Percentiles rank a stretch among this genome's conserved stretches.
Evolutionary conservation across 2,888 invertebrate species (phyloP).

Genomic region (Tenthredo mesomela): DNA sequence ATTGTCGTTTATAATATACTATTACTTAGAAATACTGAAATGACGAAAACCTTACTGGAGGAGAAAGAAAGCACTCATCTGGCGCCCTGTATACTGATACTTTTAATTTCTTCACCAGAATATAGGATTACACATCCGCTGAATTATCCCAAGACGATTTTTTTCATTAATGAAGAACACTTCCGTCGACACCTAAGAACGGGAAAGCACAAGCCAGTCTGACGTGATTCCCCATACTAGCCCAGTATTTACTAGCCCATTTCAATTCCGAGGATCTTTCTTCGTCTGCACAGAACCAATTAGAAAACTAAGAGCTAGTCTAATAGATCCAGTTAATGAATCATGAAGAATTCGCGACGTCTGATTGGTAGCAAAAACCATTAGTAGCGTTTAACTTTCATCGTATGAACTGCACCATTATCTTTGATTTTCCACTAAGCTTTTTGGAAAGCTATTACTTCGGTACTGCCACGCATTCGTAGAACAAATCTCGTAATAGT

Average conservation of each 20-base stretch:
- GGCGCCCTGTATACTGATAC: not conserved
- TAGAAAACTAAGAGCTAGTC: not conserved
- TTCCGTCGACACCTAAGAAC: not conserved
- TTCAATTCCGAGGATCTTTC: not conserved
- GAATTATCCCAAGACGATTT: not conserved
- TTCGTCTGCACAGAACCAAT: not conserved
- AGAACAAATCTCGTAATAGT: not conserved
- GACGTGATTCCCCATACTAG: not conserved
- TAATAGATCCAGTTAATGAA: slow-evolving; percentile 4
- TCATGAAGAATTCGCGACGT: slow-evolving; percentile 6
- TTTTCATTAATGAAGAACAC: not conserved
- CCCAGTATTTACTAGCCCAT: not conserved
- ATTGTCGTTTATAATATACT: not conserved
- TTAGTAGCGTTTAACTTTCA: not conserved
- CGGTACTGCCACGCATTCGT: not conserved
- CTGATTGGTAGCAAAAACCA: not conserved
- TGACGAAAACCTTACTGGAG: not conserved
- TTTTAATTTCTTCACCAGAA: not conserved
- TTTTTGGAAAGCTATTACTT: not conserved
- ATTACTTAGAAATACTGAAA: not conserved
- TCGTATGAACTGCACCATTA: not conserved
- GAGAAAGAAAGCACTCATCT: not conserved
- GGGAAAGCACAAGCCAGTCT: not conserved
- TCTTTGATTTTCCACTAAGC: not conserved
- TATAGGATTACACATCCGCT: not conserved